Percentiles rank a stretch among this genome's conserved stretches.
Evolutionary conservation across 2,797 vertebrate genomes (phyloP).

Genomic region (Danio kyathit): DNA sequence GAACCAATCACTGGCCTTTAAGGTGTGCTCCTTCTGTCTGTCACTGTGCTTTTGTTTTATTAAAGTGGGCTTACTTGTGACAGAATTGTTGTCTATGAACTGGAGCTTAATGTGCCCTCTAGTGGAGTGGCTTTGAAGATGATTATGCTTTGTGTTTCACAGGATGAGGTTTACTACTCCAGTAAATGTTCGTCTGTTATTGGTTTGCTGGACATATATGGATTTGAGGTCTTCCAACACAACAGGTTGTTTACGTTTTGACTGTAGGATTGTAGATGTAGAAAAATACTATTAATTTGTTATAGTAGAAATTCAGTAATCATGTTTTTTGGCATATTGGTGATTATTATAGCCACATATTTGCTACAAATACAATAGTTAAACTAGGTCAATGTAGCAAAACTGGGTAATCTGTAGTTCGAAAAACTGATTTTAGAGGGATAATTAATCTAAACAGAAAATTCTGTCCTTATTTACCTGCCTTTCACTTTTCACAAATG

Average conservation of each 20-base stretch:
- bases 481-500: too few relatives aligned
- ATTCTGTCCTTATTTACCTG: too few relatives aligned
- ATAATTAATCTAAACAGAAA: too few relatives aligned
- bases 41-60: neutral
- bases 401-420: too few relatives aligned
- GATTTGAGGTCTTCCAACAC: slow-evolving; percentile 96
- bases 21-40: slow-evolving; percentile 7
- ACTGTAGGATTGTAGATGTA: neutral
- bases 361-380: too few relatives aligned
- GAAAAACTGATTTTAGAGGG: too few relatives aligned
- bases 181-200: slow-evolving; percentile 88
- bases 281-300: neutral
- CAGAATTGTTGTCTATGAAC: neutral
- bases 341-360: too few relatives aligned
- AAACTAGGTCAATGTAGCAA: too few relatives aligned
- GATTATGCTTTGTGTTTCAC: slow-evolving; percentile 18
- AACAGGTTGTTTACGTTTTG: slow-evolving; percentile 84
- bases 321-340: too few relatives aligned
- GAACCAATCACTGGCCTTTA: slow-evolving; percentile 75
- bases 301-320: too few relatives aligned
- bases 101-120: slow-evolving; percentile 18
- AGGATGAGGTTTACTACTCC: slow-evolving; percentile 88
- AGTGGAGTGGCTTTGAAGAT: neutral
- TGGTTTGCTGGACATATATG: slow-evolving; percentile 96
- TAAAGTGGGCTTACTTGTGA: neutral